phyloP scores from a whole-genome alignment of 2,888 invertebrate genomes.

The Dexiosoma caninum region DNA sequence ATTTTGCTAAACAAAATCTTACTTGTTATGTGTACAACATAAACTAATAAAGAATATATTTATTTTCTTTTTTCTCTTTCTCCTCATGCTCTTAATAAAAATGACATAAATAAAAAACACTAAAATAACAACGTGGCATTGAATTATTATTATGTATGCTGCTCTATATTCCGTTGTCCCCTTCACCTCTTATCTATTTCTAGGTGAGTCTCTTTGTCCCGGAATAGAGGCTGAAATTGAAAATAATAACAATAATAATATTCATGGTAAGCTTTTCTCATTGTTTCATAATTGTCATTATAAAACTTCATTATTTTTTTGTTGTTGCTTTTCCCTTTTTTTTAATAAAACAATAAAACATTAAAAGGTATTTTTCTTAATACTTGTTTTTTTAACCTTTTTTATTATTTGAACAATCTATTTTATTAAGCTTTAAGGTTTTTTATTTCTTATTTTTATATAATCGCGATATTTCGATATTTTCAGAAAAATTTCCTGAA shows the following conservation, averaged over 20 bases:
- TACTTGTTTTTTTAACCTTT: no score
- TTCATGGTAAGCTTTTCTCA: constrained; percentile 78
- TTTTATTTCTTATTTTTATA: no score
- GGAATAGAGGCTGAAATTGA: constrained; percentile 78
- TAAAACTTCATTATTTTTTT: constrained; percentile 64
- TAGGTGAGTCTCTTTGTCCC: constrained; percentile 78
- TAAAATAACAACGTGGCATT: constrained; percentile 60
- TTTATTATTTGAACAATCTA: no score
- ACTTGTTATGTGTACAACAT: background rate
- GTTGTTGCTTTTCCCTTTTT: constrained; percentile 37
- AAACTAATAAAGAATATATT: constrained; percentile 47
- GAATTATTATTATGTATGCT: constrained; percentile 36
- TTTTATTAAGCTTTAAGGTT: no score
- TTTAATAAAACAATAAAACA: no score
- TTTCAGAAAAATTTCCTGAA: no score
- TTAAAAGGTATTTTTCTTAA: no score
- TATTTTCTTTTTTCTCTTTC: constrained; percentile 23
- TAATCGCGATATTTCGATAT: no score
- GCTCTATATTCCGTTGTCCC: constrained; percentile 52
- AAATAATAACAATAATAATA: constrained; percentile 78
- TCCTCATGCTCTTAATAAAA: background rate
- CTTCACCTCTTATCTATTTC: constrained; percentile 66
- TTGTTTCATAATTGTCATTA: constrained; percentile 77
- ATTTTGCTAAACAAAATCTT: background rate
- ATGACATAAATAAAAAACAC: constrained; percentile 7